phyloP scores from a whole-genome alignment of 1,140 invertebrate genomes.

The Bombus sibiricus region DNA sequence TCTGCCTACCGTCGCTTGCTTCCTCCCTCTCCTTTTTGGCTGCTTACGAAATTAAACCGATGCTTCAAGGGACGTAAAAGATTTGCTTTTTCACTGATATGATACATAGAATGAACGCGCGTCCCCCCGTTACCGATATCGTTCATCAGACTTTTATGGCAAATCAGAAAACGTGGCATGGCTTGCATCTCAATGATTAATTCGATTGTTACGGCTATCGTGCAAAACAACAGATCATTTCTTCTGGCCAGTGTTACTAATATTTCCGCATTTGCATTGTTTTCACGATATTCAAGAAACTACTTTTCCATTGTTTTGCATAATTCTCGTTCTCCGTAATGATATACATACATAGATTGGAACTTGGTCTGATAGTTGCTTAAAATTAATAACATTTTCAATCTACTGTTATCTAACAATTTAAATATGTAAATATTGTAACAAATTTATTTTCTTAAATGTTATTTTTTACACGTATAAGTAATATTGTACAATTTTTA shows the following conservation, averaged over 20 bases:
- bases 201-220: not conserved
- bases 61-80: not conserved
- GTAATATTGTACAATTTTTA: not conserved
- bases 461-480: too few species aligned
- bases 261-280: not conserved
- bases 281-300: not conserved
- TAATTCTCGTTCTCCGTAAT: not conserved
- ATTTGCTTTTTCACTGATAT: not conserved
- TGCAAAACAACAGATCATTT: not conserved
- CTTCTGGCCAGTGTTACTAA: not conserved
- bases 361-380: not conserved
- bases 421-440: not conserved
- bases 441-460: not conserved
- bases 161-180: not conserved
- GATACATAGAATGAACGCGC: too few species aligned
- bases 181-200: conserved; percentile 5
- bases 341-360: not conserved
- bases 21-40: not conserved
- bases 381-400: not conserved
- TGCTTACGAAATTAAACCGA: conserved; percentile 26
- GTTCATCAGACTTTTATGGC: not conserved
- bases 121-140: not conserved
- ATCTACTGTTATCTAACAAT: not conserved
- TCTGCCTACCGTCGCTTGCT: conserved; percentile 33
- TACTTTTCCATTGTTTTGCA: not conserved